Base-by-base conservation (phyloP, 2,888 invertebrate species). In the Xylota segnis region DNA sequence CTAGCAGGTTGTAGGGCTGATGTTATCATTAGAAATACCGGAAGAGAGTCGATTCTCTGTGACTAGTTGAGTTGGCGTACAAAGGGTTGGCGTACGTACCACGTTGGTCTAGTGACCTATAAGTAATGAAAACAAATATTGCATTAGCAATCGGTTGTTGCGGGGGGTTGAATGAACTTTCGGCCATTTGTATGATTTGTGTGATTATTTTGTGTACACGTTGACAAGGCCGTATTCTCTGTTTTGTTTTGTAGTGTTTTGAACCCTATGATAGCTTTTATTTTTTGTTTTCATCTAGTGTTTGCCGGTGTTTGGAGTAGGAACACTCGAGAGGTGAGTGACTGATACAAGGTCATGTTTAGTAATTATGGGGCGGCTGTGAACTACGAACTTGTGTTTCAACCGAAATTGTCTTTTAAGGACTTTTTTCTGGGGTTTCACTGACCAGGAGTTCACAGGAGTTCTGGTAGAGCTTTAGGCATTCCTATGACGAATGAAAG, bases 151-250 rank as follows among this genome's bases (percentile, higher is more conserved):
- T 63, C 34, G 47, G 16, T 27, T n/a, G n/a, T n/a, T n/a, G n/a
- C n/a, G n/a, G n/a, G 18, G 56, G 40, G 77, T 68, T 78, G 37
- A 78, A 74, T 77, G 74, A 78, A 78, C 83, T 83, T 56, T 18
- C 29, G 2, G 59, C 27, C 40, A 50, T 66, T 58, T 59, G 9
- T 43, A n/a, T 18, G 32, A 23, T 16, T 37, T 2, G 14, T 5
- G 43, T 32, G 14, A 18, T 59, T 59, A 40, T 32, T 70, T 56
- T 61, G 77, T 37, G n/a, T n/a, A n/a, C n/a, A 71, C 45, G 58
- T 58, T 65, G 58, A 32, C 78, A 79, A 79, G 78, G 78, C 72
- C 65, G 58, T 37, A 14, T 52, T 37, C 2, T 32, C 3, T 32
- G n/a, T 37, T 27, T 23, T 50, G 16, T 10, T 59, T 32, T 71